These are phyloP conservation scores for Lateolabrax maculatus DNA, from an alignment of 2,797 vertebrate species.

Conservation along the genomic window DNA sequence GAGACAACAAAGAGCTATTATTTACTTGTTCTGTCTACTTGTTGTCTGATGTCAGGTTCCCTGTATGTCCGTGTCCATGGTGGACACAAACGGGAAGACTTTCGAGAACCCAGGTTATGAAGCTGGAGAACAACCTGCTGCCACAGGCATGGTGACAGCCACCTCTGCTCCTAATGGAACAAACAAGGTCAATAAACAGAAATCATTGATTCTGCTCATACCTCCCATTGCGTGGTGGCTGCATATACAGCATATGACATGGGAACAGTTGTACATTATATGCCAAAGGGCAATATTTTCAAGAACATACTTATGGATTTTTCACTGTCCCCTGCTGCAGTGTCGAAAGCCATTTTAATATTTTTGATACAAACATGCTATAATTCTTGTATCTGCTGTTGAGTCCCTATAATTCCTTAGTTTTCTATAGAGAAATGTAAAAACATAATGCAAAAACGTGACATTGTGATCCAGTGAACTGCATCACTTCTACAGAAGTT, in stretches of 20 bases:
- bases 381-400: not conserved
- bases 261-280: not conserved
- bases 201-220: constrained; percentile 24
- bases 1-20: constrained; percentile 6
- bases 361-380: not conserved
- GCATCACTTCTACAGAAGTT: not conserved
- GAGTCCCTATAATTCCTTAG: not conserved
- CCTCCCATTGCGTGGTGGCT: not conserved
- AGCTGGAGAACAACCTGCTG: constrained; percentile 1
- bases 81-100: constrained; percentile 44
- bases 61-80: constrained; percentile 62
- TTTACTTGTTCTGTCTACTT: not conserved
- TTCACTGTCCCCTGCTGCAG: not conserved
- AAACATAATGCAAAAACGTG: not conserved
- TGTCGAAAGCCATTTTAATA: not conserved
- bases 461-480: not conserved
- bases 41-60: constrained; percentile 54
- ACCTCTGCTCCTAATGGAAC: constrained; percentile 31
- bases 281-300: not conserved
- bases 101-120: constrained; percentile 82
- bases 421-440: not conserved
- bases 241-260: not conserved
- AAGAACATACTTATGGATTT: not conserved
- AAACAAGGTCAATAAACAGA: constrained; percentile 65
- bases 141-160: not conserved